These are phyloP conservation scores for Hepsetus odoe DNA, from an alignment of 2,113 vertebrate species.

Conservation along the genomic window DNA sequence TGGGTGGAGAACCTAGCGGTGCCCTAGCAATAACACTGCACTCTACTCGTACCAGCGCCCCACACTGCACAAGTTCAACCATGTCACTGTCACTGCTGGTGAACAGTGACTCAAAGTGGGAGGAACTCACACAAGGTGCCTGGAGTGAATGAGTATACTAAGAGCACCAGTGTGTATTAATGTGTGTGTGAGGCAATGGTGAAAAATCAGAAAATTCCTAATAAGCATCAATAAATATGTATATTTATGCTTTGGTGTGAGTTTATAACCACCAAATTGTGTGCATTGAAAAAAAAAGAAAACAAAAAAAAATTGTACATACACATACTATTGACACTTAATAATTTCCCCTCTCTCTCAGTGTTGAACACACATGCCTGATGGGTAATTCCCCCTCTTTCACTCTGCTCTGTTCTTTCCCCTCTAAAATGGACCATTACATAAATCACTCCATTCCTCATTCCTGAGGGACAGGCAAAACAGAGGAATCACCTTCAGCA, in stretches of 20 bases:
- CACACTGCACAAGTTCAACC: too few relatives aligned
- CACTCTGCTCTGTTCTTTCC: constrained; percentile 37
- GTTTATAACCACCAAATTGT: not conserved
- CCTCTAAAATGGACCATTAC: constrained; percentile 33
- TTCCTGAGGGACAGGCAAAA: constrained; percentile 32
- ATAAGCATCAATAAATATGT: too few relatives aligned
- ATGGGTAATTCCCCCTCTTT: constrained; percentile 16
- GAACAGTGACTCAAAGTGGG: too few relatives aligned
- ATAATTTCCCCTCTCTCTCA: not conserved
- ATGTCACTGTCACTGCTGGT: too few relatives aligned
- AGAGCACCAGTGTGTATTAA: too few relatives aligned
- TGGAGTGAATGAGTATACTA: too few relatives aligned
- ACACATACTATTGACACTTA: constrained; percentile 4
- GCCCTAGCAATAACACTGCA: too few relatives aligned
- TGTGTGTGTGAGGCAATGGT: too few relatives aligned
- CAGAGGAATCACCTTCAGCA: constrained; percentile 53
- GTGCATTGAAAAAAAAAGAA: not conserved
- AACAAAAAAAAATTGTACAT: not conserved
- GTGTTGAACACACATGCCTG: constrained; percentile 4
- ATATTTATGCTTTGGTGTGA: not conserved
- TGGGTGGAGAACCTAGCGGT: too few relatives aligned
- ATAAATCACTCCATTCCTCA: constrained; percentile 48
- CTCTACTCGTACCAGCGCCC: too few relatives aligned
- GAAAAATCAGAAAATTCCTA: too few relatives aligned
- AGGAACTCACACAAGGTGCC: too few relatives aligned